A percentile compares a stretch with the other conserved stretches of the same genome.
These are phyloP conservation scores for Crepidodera aurea DNA, from an alignment of 2,888 invertebrate genomes.

Conservation along the genomic window DNA sequence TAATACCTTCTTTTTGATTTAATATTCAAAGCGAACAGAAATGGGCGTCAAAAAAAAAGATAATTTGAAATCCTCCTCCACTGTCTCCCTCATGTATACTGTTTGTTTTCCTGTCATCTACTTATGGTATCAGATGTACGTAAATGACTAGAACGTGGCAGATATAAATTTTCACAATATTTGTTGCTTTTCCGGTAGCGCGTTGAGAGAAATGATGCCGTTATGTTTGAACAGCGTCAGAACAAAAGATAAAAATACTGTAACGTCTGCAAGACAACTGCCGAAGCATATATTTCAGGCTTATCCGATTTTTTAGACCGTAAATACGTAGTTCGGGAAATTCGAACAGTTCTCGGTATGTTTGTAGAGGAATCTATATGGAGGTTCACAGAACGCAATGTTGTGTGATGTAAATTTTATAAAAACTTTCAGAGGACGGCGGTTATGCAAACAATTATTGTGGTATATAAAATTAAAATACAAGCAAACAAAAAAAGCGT, in stretches of 20 bases:
- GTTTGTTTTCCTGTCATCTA: constrained; percentile 31
- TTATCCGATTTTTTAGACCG: neutral
- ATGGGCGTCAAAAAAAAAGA: neutral
- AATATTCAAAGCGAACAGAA: no score
- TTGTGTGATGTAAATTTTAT: no score
- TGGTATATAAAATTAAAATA: no score
- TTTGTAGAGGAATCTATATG: no score
- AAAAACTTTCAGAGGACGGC: no score
- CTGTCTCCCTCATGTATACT: constrained; percentile 19
- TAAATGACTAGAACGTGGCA: constrained; percentile 28
- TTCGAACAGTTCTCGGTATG: no score
- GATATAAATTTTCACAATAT: constrained; percentile 30
- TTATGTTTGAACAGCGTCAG: constrained; percentile 9
- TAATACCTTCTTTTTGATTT: no score
- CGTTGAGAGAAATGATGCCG: constrained; percentile 24
- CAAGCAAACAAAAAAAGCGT: no score
- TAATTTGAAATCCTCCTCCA: neutral
- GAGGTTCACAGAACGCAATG: no score
- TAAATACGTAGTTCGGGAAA: no score
- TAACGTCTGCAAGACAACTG: neutral
- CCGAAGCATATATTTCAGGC: constrained; percentile 1
- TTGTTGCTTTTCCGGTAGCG: constrained; percentile 22
- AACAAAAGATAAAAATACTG: constrained; percentile 10
- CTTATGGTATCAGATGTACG: constrained; percentile 33
- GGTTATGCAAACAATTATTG: no score